These are phyloP conservation scores for Sinocyclocheilus anophthalmus DNA, from an alignment of 2,113 vertebrate genomes.

Conservation along the genomic window DNA sequence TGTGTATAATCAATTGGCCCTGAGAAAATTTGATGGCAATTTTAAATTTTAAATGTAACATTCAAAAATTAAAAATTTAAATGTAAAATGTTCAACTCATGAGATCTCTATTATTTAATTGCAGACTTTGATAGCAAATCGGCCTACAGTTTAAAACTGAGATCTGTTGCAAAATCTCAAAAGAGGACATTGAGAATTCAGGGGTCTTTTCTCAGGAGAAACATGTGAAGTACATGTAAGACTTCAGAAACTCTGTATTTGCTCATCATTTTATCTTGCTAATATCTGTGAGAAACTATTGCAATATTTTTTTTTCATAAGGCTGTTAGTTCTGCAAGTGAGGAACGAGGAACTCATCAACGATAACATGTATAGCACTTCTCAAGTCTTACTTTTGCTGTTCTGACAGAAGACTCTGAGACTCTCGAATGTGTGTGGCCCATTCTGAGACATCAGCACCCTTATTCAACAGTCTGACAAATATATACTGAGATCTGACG, in stretches of 20 bases:
- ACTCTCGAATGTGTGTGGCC: neutral
- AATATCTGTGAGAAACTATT: neutral
- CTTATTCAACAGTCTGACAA: conserved; percentile 73
- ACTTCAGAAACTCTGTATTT: neutral
- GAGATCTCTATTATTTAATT: neutral
- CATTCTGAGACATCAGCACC: conserved; percentile 68
- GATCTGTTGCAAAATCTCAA: neutral
- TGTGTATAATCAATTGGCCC: too few relatives aligned
- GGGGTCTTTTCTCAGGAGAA: neutral
- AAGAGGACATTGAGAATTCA: neutral
- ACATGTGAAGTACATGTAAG: neutral
- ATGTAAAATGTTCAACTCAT: too few relatives aligned
- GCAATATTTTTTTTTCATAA: neutral
- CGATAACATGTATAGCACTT: neutral
- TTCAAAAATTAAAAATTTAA: too few relatives aligned
- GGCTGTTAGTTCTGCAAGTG: neutral
- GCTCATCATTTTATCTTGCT: neutral
- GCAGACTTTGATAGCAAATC: neutral
- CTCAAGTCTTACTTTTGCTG: neutral
- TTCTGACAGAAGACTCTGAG: neutral
- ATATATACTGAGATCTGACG: conserved; percentile 59
- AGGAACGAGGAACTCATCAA: neutral
- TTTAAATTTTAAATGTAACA: too few relatives aligned
- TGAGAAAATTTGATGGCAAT: too few relatives aligned
- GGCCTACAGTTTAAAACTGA: neutral